Conservation (phyloP, 1,140 invertebrate genomes). For the Drosophila hydei region DNA sequence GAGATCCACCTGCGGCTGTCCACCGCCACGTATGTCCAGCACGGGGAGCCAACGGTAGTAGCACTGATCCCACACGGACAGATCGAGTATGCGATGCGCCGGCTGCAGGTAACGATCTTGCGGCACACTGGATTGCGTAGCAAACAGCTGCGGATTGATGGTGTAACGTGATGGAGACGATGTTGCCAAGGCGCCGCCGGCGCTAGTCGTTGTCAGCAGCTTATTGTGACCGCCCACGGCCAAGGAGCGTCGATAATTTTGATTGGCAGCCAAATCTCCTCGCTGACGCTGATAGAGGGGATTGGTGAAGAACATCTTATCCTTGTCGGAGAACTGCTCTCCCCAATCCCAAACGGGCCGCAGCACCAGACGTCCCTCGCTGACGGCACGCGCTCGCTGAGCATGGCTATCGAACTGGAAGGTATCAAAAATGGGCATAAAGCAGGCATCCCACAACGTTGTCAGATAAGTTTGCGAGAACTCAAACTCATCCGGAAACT, state of each 20-base stretch:
- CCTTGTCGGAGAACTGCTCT: slow-evolving; percentile 91
- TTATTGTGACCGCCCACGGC: slow-evolving; percentile 37
- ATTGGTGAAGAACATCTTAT: slow-evolving; percentile 91
- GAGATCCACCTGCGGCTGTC: slow-evolving; percentile 88
- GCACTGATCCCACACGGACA: slow-evolving; percentile 94
- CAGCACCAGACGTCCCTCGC: slow-evolving; percentile 85
- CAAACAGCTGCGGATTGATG: slow-evolving; percentile 79
- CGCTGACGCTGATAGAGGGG: slow-evolving; percentile 87
- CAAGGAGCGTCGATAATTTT: slow-evolving; percentile 54
- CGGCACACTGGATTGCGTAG: slow-evolving; percentile 70
- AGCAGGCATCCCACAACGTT: slow-evolving; percentile 94
- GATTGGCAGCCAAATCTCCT: slow-evolving; percentile 46
- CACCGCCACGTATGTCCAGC: slow-evolving; percentile 91
- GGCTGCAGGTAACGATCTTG: slow-evolving; percentile 84
- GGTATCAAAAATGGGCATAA: slow-evolving; percentile 95
- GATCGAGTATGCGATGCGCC: slow-evolving; percentile 85
- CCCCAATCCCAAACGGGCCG: slow-evolving; percentile 93
- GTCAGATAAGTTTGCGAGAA: slow-evolving; percentile 97
- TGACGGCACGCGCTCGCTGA: slow-evolving; percentile 85
- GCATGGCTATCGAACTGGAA: slow-evolving; percentile 95
- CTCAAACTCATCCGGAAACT: slow-evolving; percentile 95
- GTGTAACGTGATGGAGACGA: slow-evolving; percentile 58
- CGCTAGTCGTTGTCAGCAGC: not conserved
- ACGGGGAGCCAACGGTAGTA: slow-evolving; percentile 94
- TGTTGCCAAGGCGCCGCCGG: not conserved